Percentiles rank a stretch among this genome's conserved stretches.
Conservation (phyloP, 2,888 invertebrate genomes). For the Caenorhabditis sp. region DNA sequence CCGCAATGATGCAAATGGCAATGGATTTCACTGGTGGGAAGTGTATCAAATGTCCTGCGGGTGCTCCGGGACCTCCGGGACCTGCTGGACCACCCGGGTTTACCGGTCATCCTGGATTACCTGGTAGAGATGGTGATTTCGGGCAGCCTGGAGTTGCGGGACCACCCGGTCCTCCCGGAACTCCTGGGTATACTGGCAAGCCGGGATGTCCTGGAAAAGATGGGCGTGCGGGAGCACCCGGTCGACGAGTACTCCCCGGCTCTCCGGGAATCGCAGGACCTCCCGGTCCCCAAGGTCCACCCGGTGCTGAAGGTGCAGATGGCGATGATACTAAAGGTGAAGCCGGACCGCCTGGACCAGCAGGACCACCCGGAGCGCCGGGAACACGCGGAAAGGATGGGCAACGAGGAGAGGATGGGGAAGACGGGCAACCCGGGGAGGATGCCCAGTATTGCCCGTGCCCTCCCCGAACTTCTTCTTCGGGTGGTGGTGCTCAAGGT, state of each 20-base stretch:
- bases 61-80: constrained; percentile 29
- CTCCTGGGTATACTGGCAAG: not conserved
- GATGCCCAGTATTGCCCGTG: constrained; percentile 50
- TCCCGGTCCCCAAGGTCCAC: constrained; percentile 2
- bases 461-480: constrained; percentile 35
- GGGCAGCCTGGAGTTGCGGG: not conserved
- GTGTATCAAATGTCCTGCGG: constrained; percentile 28
- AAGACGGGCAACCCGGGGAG: constrained; percentile 36
- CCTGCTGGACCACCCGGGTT: constrained; percentile 25
- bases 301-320: not conserved
- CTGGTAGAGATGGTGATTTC: not conserved
- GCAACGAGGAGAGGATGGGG: constrained; percentile 16
- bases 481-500: not conserved
- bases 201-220: constrained; percentile 26
- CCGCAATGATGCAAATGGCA: constrained; percentile 31
- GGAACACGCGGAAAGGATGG: constrained; percentile 32
- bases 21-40: constrained; percentile 28
- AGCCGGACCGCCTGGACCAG: not conserved
- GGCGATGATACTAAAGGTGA: not conserved
- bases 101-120: not conserved
- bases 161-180: not conserved
- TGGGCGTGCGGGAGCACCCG: constrained; percentile 21
- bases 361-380: not conserved
- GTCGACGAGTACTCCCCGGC: not conserved
- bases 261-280: constrained; percentile 13